These are phyloP conservation scores for Nemurella pictetii DNA, from an alignment of 2,888 invertebrate genomes.

Conservation along the genomic window DNA sequence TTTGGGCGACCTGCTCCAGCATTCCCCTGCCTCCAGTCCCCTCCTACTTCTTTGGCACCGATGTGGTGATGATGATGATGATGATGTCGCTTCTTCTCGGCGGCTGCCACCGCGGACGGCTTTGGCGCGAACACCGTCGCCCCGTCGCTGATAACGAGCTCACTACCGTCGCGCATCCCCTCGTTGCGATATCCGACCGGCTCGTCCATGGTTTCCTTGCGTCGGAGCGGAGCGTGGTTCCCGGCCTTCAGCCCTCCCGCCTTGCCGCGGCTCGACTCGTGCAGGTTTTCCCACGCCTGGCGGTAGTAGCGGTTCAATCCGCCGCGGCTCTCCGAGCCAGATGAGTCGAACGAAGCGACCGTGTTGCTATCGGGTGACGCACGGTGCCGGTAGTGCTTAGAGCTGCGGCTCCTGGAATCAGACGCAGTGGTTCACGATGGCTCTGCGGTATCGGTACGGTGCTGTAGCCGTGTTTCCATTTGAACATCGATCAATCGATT, in stretches of 20 bases:
- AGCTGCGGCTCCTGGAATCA: constrained; percentile 69
- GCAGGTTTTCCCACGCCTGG: constrained; percentile 91
- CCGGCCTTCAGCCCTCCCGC: constrained; percentile 41
- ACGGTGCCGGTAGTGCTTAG: constrained; percentile 86
- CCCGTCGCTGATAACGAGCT: constrained; percentile 71
- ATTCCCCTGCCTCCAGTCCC: constrained; percentile 37
- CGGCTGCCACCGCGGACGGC: constrained; percentile 42
- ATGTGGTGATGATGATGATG: constrained; percentile 70
- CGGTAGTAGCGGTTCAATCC: constrained; percentile 86
- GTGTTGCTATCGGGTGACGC: constrained; percentile 90
- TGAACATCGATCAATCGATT: no score
- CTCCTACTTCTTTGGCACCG: constrained; percentile 29
- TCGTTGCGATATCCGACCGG: constrained; percentile 62
- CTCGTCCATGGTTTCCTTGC: constrained; percentile 74
- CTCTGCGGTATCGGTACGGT: background rate
- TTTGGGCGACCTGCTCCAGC: constrained; percentile 30
- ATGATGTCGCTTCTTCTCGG: constrained; percentile 66
- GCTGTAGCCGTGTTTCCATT: background rate
- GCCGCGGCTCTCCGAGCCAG: constrained; percentile 77
- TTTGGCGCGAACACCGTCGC: constrained; percentile 48
- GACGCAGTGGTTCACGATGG: background rate
- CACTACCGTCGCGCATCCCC: constrained; percentile 72
- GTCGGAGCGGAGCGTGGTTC: constrained; percentile 62
- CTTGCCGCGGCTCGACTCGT: constrained; percentile 61
- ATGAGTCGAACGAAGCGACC: constrained; percentile 86